Conservation (phyloP, 2,113 vertebrate species). For the Brienomyrus brachyistius region DNA sequence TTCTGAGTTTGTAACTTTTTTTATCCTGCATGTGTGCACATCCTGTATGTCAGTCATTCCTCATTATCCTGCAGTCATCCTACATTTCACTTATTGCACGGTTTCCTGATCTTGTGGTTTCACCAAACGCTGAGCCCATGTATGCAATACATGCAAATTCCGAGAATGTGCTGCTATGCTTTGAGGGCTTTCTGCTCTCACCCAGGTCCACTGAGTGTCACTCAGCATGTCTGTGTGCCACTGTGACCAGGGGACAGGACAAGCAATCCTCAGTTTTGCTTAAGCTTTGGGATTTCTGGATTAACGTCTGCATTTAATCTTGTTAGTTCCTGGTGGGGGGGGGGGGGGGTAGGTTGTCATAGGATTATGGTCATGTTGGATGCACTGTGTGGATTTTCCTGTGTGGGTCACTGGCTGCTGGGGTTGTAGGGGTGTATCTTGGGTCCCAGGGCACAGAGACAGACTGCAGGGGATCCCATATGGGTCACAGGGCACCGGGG, state of each 20-base stretch:
- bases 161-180: background rate
- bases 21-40: background rate
- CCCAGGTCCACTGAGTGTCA: background rate
- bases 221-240: background rate
- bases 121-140: background rate
- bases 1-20: background rate
- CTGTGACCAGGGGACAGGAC: background rate
- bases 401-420: background rate
- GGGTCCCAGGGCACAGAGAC: background rate
- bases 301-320: slow-evolving; percentile 61
- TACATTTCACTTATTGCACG: background rate
- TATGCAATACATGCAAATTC: background rate
- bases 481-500: background rate
- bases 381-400: background rate
- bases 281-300: slow-evolving; percentile 57
- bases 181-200: background rate
- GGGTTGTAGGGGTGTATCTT: background rate
- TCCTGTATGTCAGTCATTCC: background rate
- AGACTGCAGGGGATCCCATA: background rate
- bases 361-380: background rate
- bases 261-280: slow-evolving; percentile 51
- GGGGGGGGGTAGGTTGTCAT: slow-evolving; percentile 9
- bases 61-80: background rate
- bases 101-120: background rate
- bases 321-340: slow-evolving; percentile 21